phyloP scores from a whole-genome alignment of 2,888 invertebrate species.

The Podotricha telesiphe region DNA sequence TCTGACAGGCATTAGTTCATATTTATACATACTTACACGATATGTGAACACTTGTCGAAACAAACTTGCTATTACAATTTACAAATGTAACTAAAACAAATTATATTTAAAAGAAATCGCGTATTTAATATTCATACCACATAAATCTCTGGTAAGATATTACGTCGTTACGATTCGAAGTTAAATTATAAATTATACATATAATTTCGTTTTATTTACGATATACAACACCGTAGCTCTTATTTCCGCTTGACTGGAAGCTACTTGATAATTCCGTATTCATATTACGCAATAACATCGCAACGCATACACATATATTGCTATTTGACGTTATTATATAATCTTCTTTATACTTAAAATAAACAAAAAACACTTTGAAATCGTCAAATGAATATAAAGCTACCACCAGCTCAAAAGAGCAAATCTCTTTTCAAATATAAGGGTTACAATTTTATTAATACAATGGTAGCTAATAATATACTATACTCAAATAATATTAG shows the following conservation, averaged over 20 bases:
- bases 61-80: background rate
- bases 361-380: too few relatives aligned
- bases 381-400: too few relatives aligned
- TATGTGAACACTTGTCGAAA: constrained; percentile 6
- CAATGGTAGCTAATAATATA: too few relatives aligned
- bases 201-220: background rate
- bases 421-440: too few relatives aligned
- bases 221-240: background rate
- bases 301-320: background rate
- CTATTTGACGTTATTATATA: background rate
- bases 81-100: background rate
- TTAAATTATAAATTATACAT: background rate
- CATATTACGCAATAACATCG: constrained; percentile 3
- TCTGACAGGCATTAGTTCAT: background rate
- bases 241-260: constrained; percentile 8
- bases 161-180: too few relatives aligned
- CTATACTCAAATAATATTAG: too few relatives aligned
- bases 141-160: too few relatives aligned
- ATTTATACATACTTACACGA: background rate
- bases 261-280: constrained; percentile 14
- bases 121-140: too few relatives aligned
- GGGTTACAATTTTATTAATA: too few relatives aligned
- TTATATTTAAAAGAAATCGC: background rate
- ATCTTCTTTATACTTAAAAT: background rate
- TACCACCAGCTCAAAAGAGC: too few relatives aligned